phyloP scores from a whole-genome alignment of 2,797 vertebrate genomes.

The Moxostoma hubbsi region DNA sequence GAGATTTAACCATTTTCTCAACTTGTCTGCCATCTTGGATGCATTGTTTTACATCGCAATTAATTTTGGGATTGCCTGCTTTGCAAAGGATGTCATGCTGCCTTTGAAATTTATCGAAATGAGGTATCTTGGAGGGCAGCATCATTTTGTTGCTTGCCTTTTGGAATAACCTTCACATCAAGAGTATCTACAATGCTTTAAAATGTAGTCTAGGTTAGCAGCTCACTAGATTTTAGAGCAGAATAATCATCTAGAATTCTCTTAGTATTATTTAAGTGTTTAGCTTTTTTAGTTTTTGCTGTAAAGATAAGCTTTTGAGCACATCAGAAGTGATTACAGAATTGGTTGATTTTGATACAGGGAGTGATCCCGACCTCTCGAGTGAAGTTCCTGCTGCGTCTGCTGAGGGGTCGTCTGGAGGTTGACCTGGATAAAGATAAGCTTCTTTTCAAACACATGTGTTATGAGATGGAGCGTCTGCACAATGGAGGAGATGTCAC shows the following conservation, averaged over 20 bases:
- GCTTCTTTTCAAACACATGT: conserved; percentile 98
- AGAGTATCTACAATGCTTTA: no score
- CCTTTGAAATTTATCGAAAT: not conserved
- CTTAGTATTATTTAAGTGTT: no score
- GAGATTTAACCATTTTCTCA: not conserved
- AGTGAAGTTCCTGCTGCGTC: conserved; percentile 94
- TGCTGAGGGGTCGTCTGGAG: conserved; percentile 93
- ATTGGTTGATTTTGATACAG: conserved; percentile 67
- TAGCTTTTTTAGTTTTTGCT: not conserved
- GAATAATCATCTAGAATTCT: no score
- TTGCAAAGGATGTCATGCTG: not conserved
- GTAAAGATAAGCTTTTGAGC: not conserved
- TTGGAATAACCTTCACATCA: no score
- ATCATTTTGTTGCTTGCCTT: not conserved
- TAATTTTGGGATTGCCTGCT: not conserved
- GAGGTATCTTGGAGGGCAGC: not conserved
- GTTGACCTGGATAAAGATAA: conserved; percentile 99
- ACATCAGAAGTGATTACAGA: not conserved
- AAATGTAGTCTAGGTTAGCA: no score
- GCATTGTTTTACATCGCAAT: not conserved
- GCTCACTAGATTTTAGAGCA: no score
- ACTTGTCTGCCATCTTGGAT: no score
- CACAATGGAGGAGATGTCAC: conserved; percentile 97
- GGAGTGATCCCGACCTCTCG: conserved; percentile 95
- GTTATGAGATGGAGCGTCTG: conserved; percentile 98